Conservation (phyloP, 2,888 invertebrate species). For the Lasioglossum oenotherae region DNA sequence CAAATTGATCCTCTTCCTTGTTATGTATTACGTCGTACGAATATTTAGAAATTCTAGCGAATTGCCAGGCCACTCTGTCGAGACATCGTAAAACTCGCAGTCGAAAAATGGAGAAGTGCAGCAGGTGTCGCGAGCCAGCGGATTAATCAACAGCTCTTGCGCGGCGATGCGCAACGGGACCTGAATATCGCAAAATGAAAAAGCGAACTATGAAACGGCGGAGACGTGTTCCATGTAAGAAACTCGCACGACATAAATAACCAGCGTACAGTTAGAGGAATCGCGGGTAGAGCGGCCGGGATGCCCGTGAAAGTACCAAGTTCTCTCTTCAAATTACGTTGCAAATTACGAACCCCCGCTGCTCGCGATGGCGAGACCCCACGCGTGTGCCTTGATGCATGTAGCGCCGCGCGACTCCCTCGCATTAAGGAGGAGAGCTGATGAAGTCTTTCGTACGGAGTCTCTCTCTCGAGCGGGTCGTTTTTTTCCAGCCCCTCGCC, state of each 20-base stretch:
- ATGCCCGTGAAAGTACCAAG: conserved; percentile 62
- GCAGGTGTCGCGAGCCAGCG: background rate
- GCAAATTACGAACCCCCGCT: conserved; percentile 67
- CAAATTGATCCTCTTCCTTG: no score
- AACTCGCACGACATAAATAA: conserved; percentile 27
- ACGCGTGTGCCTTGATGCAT: conserved; percentile 60
- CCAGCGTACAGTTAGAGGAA: conserved; percentile 59
- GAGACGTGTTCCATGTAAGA: background rate
- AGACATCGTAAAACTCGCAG: background rate
- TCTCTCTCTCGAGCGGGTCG: conserved; percentile 4
- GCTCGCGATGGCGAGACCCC: conserved; percentile 50
- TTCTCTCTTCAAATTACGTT: conserved; percentile 60
- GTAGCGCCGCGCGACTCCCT: conserved; percentile 63
- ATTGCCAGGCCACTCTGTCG: background rate
- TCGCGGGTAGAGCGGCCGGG: conserved; percentile 59
- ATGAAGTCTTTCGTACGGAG: conserved; percentile 60
- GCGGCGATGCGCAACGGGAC: background rate
- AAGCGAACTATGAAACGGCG: background rate
- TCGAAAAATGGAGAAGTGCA: background rate
- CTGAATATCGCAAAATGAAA: background rate
- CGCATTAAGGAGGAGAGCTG: conserved; percentile 57
- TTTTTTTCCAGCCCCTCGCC: conserved; percentile 36
- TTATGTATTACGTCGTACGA: no score
- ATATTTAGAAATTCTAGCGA: background rate
- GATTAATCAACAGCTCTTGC: background rate